phyloP scores from a whole-genome alignment of 2,113 vertebrate genomes.

The Anas platyrhynchos region DNA sequence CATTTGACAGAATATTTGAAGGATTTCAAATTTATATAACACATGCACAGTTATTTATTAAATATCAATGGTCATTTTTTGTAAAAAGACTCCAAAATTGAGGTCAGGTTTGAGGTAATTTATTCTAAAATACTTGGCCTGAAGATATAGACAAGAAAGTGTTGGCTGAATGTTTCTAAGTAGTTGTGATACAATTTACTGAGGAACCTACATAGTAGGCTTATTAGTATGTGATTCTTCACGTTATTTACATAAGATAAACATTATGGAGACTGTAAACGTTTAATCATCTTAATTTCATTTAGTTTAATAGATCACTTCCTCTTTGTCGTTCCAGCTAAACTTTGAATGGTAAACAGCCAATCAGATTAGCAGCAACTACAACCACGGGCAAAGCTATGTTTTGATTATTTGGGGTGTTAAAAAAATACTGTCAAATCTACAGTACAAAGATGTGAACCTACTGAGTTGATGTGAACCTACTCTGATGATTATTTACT shows the following conservation, averaged over 20 bases:
- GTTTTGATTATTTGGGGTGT: background rate
- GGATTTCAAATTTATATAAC: background rate
- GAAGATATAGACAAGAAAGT: background rate
- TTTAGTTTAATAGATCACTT: background rate
- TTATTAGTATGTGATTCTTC: background rate
- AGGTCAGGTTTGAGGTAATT: background rate
- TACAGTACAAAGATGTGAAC: background rate
- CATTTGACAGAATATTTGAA: background rate
- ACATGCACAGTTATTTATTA: background rate
- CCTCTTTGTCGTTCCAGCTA: background rate
- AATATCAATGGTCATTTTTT: background rate
- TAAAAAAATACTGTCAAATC: background rate
- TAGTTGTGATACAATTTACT: background rate
- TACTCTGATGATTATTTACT: background rate
- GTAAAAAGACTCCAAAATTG: background rate
- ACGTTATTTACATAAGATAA: background rate
- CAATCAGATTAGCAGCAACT: background rate
- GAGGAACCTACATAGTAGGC: background rate
- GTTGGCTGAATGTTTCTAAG: background rate
- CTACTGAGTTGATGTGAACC: background rate
- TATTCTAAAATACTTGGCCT: background rate
- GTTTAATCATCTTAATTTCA: conserved; percentile 3
- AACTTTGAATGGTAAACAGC: background rate
- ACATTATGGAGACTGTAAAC: background rate
- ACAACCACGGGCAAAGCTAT: background rate